Percentiles rank a stretch among this genome's conserved stretches.
These are phyloP conservation scores for Hirtodrosophila alboralis DNA, from an alignment of 2,888 invertebrate species.

Conservation along the genomic window DNA sequence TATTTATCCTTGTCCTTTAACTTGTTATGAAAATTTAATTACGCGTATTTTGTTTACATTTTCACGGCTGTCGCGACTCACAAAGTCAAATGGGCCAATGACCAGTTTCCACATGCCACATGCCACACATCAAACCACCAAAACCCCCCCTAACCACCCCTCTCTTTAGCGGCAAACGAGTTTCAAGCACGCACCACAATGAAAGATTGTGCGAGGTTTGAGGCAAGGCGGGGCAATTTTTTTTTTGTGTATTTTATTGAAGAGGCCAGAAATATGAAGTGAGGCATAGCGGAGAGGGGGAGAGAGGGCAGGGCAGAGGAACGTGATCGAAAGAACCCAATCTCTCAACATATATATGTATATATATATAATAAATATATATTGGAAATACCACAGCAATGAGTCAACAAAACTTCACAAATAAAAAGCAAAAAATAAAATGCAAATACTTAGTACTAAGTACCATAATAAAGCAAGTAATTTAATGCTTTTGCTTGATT, in stretches of 20 bases:
- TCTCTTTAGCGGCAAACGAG: constrained; percentile 46
- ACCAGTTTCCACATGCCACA: constrained; percentile 17
- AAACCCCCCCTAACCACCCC: too few relatives aligned
- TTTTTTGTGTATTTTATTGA: background rate
- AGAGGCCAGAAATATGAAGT: background rate
- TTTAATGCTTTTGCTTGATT: too few relatives aligned
- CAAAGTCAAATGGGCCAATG: constrained; percentile 52
- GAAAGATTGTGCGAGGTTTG: background rate
- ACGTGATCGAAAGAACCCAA: constrained; percentile 1
- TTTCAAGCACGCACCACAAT: constrained; percentile 52
- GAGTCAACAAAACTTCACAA: constrained; percentile 2
- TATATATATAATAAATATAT: too few relatives aligned
- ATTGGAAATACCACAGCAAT: background rate
- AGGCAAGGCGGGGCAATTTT: constrained; percentile 24
- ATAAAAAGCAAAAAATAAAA: too few relatives aligned
- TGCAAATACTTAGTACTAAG: too few relatives aligned
- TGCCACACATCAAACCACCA: too few relatives aligned
- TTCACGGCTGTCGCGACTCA: constrained; percentile 56
- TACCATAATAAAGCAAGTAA: too few relatives aligned
- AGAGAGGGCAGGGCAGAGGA: too few relatives aligned
- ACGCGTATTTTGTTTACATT: constrained; percentile 74
- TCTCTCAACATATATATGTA: constrained; percentile 6
- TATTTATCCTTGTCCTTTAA: constrained; percentile 52
- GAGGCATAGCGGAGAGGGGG: too few relatives aligned
- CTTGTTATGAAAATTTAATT: constrained; percentile 71